phyloP scores from a whole-genome alignment of 2,113 vertebrate species.

The Perca schrenkii region DNA sequence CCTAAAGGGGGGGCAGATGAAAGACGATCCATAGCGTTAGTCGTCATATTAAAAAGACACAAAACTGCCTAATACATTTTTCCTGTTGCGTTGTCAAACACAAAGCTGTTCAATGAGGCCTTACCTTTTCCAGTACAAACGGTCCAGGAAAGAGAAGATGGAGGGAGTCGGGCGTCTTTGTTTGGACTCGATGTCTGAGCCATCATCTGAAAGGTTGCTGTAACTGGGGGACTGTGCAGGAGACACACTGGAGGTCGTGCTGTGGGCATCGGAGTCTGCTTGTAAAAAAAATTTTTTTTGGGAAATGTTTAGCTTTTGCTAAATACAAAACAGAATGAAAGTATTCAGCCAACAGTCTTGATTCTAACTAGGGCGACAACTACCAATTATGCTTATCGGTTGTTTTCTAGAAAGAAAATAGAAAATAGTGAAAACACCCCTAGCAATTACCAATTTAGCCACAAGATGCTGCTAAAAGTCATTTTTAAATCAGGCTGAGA shows the following conservation, averaged over 20 bases:
- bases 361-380: too few species aligned
- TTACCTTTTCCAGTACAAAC: conserved; percentile 87
- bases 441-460: background rate
- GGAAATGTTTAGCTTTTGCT: too few species aligned
- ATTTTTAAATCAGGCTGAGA: background rate
- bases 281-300: background rate
- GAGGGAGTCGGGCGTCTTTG: conserved; percentile 81
- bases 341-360: too few species aligned
- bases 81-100: background rate
- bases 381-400: too few species aligned
- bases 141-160: conserved; percentile 86
- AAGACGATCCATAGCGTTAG: background rate
- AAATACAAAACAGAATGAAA: too few species aligned
- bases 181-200: conserved; percentile 86
- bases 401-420: too few species aligned
- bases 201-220: conserved; percentile 87
- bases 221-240: conserved; percentile 87
- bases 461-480: conserved; percentile 44
- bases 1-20: conserved; percentile 54
- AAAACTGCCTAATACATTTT: background rate
- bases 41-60: background rate
- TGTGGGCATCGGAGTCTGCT: conserved; percentile 87
- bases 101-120: background rate
- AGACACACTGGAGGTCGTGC: conserved; percentile 87
- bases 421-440: too few species aligned